These are phyloP conservation scores for Lerista edwardsae DNA, from an alignment of 2,797 vertebrate genomes.

Conservation along the genomic window DNA sequence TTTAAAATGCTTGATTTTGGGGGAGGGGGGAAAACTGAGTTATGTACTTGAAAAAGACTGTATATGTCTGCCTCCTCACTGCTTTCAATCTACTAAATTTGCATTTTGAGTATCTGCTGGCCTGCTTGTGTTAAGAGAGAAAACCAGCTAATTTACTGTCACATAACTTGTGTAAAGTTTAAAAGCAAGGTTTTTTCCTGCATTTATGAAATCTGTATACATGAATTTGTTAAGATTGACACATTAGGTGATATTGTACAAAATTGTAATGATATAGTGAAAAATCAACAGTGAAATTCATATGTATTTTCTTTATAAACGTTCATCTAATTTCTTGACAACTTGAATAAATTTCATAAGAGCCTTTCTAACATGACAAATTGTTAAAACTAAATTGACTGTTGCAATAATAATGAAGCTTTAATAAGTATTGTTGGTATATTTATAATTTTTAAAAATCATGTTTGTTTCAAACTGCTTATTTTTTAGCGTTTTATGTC, in stretches of 20 bases:
- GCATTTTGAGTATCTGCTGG: conserved; percentile 62
- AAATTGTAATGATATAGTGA: conserved; percentile 73
- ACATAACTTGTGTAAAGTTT: conserved; percentile 67
- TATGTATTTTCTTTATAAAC: conserved; percentile 74
- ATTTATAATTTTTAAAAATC: conserved; percentile 72
- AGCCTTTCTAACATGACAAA: conserved; percentile 75
- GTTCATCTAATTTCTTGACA: conserved; percentile 76
- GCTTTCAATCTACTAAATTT: conserved; percentile 54
- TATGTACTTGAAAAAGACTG: conserved; percentile 58
- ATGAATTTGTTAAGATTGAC: conserved; percentile 71
- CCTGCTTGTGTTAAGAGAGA: conserved; percentile 66
- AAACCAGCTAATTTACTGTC: conserved; percentile 66
- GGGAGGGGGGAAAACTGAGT: conserved; percentile 18
- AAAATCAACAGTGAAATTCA: conserved; percentile 73
- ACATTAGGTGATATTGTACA: conserved; percentile 72
- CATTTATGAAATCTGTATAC: conserved; percentile 73
- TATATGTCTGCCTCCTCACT: conserved; percentile 49
- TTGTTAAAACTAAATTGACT: conserved; percentile 70
- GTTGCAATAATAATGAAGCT: conserved; percentile 73
- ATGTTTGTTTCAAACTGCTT: conserved; percentile 74
- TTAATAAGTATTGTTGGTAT: conserved; percentile 73
- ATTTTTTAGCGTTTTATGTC: conserved; percentile 73
- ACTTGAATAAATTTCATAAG: conserved; percentile 77
- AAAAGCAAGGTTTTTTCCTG: conserved; percentile 57
- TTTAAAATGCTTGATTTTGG: conserved; percentile 46